These are phyloP conservation scores for Gnathonemus longibarbis DNA, from an alignment of 2,113 vertebrate species.

Conservation along the genomic window DNA sequence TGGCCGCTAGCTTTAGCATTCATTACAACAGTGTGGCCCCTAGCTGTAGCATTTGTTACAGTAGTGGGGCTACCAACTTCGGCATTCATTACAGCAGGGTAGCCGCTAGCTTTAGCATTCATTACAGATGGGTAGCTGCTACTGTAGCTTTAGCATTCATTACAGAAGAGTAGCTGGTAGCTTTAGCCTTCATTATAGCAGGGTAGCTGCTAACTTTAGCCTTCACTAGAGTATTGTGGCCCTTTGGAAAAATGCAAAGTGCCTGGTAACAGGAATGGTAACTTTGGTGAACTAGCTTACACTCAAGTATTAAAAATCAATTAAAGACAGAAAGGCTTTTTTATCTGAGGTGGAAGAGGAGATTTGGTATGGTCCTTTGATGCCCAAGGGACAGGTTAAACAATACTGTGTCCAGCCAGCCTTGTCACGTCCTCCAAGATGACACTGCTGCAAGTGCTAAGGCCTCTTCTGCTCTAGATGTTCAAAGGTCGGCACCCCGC, in stretches of 20 bases:
- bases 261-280: neutral
- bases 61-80: too few relatives aligned
- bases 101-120: neutral
- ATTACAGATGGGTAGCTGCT: neutral
- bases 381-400: neutral
- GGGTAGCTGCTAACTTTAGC: neutral
- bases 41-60: neutral
- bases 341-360: neutral
- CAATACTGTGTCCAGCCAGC: neutral
- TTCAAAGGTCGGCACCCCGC: constrained; percentile 35
- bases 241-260: neutral
- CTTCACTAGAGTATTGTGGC: neutral
- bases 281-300: neutral
- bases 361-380: neutral
- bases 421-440: constrained; percentile 38
- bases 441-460: constrained; percentile 39
- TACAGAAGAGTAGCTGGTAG: neutral
- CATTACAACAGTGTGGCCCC: neutral
- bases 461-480: constrained; percentile 39
- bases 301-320: neutral
- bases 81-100: neutral
- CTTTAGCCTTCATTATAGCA: neutral
- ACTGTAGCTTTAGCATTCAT: neutral
- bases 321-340: neutral
- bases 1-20: neutral